phyloP scores from a whole-genome alignment of 2,113 vertebrate species.

The Acrocephalus arundinaceus region DNA sequence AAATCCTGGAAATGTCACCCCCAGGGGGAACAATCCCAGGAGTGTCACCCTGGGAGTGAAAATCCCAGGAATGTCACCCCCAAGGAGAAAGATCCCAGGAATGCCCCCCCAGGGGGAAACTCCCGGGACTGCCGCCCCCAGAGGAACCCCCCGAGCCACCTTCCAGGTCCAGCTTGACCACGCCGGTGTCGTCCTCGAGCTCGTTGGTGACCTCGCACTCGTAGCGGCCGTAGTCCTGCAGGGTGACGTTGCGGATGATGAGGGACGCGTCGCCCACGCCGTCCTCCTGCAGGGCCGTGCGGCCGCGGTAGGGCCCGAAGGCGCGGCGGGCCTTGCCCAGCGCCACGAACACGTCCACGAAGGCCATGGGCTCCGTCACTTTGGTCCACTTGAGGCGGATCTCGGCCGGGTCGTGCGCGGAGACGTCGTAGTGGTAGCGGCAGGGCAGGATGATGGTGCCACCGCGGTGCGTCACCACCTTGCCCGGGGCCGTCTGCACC shows the following conservation, averaged over 20 bases:
- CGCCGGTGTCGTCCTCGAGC: constrained; percentile 90
- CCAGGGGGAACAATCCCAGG: too few species aligned
- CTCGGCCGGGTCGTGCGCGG: constrained; percentile 76
- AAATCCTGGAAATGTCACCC: too few species aligned
- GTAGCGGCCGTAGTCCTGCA: constrained; percentile 93
- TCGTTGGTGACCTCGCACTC: constrained; percentile 96
- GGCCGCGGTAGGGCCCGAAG: constrained; percentile 84
- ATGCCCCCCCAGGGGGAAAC: too few species aligned
- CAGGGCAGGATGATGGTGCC: constrained; percentile 94
- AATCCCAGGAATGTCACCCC: too few species aligned
- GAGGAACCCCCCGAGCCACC: constrained; percentile 64
- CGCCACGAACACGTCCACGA: constrained; percentile 89
- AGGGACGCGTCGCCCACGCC: constrained; percentile 87
- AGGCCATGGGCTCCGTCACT: constrained; percentile 84
- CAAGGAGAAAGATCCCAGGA: too few species aligned
- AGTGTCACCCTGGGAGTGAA: too few species aligned
- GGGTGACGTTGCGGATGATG: constrained; percentile 90
- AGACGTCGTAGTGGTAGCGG: constrained; percentile 88
- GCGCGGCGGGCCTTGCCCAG: constrained; percentile 85
- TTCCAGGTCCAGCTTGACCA: constrained; percentile 93
- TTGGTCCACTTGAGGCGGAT: constrained; percentile 97
- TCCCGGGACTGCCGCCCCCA: too few species aligned
- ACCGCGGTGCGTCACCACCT: constrained; percentile 90
- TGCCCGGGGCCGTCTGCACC: constrained; percentile 91
- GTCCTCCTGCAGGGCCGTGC: constrained; percentile 83